Evolutionary conservation across 2,113 vertebrate species (phyloP), one percentile per base, ranked within the genome.

Genomic region (Leptosomus discolor): DNA sequence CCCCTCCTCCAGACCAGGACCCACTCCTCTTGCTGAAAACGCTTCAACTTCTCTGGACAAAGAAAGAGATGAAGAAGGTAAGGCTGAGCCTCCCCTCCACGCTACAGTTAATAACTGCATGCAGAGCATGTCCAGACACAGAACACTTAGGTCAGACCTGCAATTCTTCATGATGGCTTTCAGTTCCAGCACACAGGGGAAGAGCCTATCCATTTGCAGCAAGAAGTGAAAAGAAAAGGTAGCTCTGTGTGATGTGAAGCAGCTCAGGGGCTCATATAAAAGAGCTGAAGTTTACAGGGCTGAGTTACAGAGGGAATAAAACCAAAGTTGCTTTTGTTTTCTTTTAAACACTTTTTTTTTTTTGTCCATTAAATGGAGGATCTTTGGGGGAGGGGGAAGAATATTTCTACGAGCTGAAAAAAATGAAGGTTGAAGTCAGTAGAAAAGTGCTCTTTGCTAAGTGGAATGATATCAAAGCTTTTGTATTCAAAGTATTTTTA

Each of bases 11-110:
- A 98, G 98, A 92, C 81, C 90, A 75, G 73, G 96, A 97, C 68
- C 80, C 85, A 7, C 57, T 90, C 13, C 54, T 63, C 4, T 64
- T 97, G 92, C 90, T 97, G 83, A 80, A 95, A 88, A 77, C 70
- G 13, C 94, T 98, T 84, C 90, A 96, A 64, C 61, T 32, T 15
- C 91, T 94, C 15, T 98, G 97, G 97, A 92, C 96, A 92, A 90
- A 91, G 15, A 92, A 48, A 15, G 87, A 98, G 69, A 95, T 89
- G 87, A 57, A 57, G 61, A 97, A 98, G 98, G 98, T 98, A 93
- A 98, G 98, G 48, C 85, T 37, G 65, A 88, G 88, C 37, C 46
- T 73, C 82, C 80, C 67, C 88, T 92, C 82, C 54, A 11, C 1
- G 1, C 91, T 41, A 91, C 71, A 63, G 64, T 45, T 86, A 24